Evolutionary conservation across 1,140 invertebrate genomes (phyloP), one percentile per base, ranked within the genome.

Genomic region (Drusus annulatus): DNA sequence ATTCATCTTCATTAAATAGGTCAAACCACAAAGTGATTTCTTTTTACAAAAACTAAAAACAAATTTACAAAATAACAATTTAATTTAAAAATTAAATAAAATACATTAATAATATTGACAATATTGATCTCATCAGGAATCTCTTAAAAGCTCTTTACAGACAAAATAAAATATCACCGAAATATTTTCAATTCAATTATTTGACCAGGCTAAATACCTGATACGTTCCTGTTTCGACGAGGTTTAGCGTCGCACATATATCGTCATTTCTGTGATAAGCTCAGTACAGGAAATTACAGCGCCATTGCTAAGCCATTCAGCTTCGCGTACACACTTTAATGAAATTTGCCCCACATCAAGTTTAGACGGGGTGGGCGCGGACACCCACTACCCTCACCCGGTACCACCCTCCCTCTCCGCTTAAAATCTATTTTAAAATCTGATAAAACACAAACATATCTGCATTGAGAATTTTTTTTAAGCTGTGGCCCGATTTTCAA

Each of bases 291-390:
- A 82, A 82, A 82, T 82, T 82, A 82, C 81, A 82, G 62, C 77
- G 56, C 71, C 81, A 82, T 78, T 52, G 81, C 81, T 82, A 82
- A 82, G 81, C 81, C 81, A 82, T 82, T 60, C 31, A 23, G 81
- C 81, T 79, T 15, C 65, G 80, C 81, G 81, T 63, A 82, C 56
- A 80, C 78, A 80, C 45, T 82, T 73, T 82, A 80, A 82, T 82
- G 78, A 82, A 82, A 82, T 82, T 82, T 82, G 81, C 77, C 81
- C 74, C 78, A 82, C 78, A 82, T 82, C 81, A 77, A 82, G 73
- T 76, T 69, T 74, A 68, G n/a, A 76, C 60, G 69, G 58, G 36
- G 78, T 56, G 71, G 78, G 76, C 65, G 71, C 80, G 52, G 63
- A 73, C 63, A 52, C 51, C 54, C 15, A 50, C 77, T 15, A 63